phyloP scores from a whole-genome alignment of 2,797 vertebrate genomes.

The Odontamblyopus rebecca region DNA sequence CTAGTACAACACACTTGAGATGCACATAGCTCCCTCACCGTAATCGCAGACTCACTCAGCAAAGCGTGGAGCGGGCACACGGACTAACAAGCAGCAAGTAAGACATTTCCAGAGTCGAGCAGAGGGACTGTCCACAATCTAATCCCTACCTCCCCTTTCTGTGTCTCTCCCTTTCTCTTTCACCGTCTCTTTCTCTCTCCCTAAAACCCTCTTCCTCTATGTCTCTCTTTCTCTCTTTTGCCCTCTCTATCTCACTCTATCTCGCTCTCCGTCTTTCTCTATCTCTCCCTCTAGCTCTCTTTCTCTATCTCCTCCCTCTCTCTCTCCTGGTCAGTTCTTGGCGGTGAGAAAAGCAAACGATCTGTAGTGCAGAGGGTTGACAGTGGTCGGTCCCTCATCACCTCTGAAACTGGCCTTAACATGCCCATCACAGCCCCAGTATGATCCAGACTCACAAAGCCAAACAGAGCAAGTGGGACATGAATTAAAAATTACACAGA shows the following conservation, averaged over 20 bases:
- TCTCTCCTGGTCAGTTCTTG: slow-evolving; percentile 1
- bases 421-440: slow-evolving; percentile 10
- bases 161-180: neutral
- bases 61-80: slow-evolving; percentile 6
- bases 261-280: no score
- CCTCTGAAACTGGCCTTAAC: slow-evolving; percentile 45
- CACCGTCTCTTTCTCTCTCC: no score
- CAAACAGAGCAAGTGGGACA: neutral
- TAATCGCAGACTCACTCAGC: slow-evolving; percentile 35
- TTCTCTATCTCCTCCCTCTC: no score
- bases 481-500: slow-evolving; percentile 19
- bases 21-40: slow-evolving; percentile 19
- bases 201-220: no score
- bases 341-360: slow-evolving; percentile 37
- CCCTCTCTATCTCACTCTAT: no score
- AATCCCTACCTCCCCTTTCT: slow-evolving; percentile 32
- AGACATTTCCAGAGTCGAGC: slow-evolving; percentile 42
- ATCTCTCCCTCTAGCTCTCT: no score
- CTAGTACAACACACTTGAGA: slow-evolving; percentile 21
- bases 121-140: slow-evolving; percentile 37
- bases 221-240: no score
- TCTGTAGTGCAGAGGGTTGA: slow-evolving; percentile 22
- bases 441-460: slow-evolving; percentile 17
- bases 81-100: slow-evolving; percentile 46
- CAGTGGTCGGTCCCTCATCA: slow-evolving; percentile 38